phyloP scores from a whole-genome alignment of 2,113 vertebrate species.

The Rallus limicola region DNA sequence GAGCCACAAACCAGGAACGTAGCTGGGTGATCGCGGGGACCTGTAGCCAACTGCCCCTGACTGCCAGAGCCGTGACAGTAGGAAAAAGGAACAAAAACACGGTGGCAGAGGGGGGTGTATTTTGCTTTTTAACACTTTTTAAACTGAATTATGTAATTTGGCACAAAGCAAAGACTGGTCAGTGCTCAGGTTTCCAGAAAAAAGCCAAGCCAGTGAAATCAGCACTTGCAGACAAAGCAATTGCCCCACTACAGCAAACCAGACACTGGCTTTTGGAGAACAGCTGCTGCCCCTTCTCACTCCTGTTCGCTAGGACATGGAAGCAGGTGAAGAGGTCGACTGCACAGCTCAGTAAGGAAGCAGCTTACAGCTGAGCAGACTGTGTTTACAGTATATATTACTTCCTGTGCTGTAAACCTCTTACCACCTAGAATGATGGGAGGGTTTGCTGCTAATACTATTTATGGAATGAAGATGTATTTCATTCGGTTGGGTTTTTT shows the following conservation, averaged over 20 bases:
- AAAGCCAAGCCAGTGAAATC: not conserved
- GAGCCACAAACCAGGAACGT: slow-evolving; percentile 8
- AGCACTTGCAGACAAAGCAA: not conserved
- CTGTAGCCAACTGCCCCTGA: slow-evolving; percentile 1
- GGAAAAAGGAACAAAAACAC: not conserved
- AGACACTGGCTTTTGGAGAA: not conserved
- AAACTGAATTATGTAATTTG: slow-evolving; percentile 14
- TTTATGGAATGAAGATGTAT: slow-evolving; percentile 78
- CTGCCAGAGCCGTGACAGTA: not conserved
- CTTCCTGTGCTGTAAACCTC: slow-evolving; percentile 21
- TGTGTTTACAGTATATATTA: not conserved
- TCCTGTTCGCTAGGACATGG: not conserved
- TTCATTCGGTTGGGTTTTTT: slow-evolving; percentile 73
- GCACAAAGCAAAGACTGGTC: not conserved
- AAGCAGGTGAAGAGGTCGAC: not conserved
- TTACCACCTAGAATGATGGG: slow-evolving; percentile 1
- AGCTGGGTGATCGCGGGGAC: not conserved
- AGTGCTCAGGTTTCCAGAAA: not conserved
- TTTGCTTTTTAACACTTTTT: not conserved
- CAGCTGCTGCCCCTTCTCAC: not conserved
- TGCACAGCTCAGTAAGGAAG: not conserved
- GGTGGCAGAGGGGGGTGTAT: not conserved
- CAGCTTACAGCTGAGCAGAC: not conserved
- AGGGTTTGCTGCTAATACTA: slow-evolving; percentile 79
- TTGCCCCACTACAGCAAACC: not conserved